phyloP scores from a whole-genome alignment of 2,113 vertebrate genomes.

The Gnathonemus echidnorhynchus region DNA sequence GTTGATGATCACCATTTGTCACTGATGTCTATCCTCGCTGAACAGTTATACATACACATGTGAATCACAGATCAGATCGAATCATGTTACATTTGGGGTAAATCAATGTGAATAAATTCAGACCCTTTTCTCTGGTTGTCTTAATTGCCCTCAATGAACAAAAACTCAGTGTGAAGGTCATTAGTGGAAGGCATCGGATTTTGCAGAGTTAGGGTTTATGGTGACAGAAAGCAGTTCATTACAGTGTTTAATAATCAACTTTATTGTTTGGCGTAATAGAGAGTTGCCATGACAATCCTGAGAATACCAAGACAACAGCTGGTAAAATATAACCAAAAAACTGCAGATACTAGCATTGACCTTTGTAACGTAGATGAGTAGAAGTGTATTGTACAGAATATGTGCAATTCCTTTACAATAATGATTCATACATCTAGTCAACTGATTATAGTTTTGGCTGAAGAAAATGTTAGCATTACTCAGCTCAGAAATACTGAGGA shows the following conservation, averaged over 20 bases:
- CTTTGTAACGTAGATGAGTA: background rate
- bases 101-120: background rate
- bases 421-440: background rate
- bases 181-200: background rate
- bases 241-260: conserved; percentile 12
- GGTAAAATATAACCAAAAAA: background rate
- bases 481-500: background rate
- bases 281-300: conserved; percentile 10
- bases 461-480: background rate
- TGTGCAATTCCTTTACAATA: background rate
- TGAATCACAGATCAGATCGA: background rate
- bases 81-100: background rate
- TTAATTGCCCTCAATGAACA: background rate
- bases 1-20: background rate
- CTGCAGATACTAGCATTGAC: background rate
- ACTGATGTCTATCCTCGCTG: background rate
- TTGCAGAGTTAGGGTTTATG: background rate
- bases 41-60: background rate
- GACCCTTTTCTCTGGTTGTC: background rate
- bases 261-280: background rate
- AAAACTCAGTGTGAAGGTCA: background rate
- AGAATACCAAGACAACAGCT: background rate
- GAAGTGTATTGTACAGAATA: background rate
- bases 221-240: background rate
- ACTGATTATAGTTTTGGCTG: background rate